A percentile compares a stretch with the other conserved stretches of the same genome.
Conservation (phyloP, 2,888 invertebrate species). For the Oscheius sp. region DNA sequence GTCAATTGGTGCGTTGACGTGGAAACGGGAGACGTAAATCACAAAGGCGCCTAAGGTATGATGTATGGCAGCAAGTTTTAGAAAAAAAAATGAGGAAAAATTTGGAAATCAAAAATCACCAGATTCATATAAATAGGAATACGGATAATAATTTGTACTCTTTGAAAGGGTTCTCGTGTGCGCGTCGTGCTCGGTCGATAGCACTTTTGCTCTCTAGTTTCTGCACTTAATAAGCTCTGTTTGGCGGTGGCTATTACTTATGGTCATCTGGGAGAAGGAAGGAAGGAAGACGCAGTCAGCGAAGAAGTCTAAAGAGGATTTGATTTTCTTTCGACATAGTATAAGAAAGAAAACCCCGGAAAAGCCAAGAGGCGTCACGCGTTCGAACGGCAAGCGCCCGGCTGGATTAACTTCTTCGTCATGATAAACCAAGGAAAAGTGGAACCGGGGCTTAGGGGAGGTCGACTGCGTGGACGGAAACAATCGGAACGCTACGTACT, state of each 20-base stretch:
- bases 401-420: constrained; percentile 30
- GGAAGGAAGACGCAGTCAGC: constrained; percentile 9
- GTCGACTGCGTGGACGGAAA: constrained; percentile 6
- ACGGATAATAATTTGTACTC: constrained; percentile 25
- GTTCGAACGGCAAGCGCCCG: constrained; percentile 12
- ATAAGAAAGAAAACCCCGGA: constrained; percentile 13
- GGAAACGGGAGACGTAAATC: constrained; percentile 19
- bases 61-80: not conserved
- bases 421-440: constrained; percentile 33
- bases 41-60: not conserved
- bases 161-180: constrained; percentile 10
- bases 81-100: not conserved
- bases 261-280: not conserved
- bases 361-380: not conserved
- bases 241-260: constrained; percentile 27
- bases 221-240: constrained; percentile 33
- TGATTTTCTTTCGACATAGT: not conserved
- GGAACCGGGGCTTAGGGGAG: constrained; percentile 3
- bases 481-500: constrained; percentile 27
- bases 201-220: constrained; percentile 34
- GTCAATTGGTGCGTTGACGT: constrained; percentile 30
- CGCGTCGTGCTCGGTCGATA: constrained; percentile 32
- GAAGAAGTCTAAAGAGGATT: constrained; percentile 2
- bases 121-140: not conserved
- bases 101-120: not conserved